Base-by-base conservation (phyloP, 1,140 invertebrate species). In the Bombus pascuorum region DNA sequence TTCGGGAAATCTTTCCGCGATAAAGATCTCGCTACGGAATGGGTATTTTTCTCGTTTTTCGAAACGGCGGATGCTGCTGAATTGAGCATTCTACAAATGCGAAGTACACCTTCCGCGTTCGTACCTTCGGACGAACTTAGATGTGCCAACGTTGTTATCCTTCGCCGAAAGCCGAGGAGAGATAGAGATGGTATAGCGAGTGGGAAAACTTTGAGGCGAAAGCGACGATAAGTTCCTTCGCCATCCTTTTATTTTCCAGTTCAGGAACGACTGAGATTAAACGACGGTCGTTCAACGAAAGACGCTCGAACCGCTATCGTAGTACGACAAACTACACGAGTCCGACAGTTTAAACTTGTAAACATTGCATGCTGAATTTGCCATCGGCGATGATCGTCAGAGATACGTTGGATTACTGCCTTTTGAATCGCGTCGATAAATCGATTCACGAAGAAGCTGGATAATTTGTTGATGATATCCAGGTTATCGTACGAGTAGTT, bases 71-170 rank as follows among this genome's bases (percentile, higher is more conserved):
- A 57, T 84, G 73, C 65, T 74, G 57, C 74, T 59, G 81, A 71
- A 53, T 88, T 71, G 86, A 88, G 78, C 83, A 86, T 78, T 71
- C 68, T 77, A 68, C 66, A 79, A 86, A 88, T 84, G 81, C 87
- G 80, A 88, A 87, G 71, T 72, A 47, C 86, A 79, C 44, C 81
- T 81, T 72, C 57, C 86, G 66, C 44, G 65, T 76, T 65, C 57
- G 82, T 87, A 77, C 81, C 86, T 84, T 65, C 75, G 57, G 22
- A 57, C 76, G 65, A 85, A 88, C 76, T 88, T 85, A 32, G 73
- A 84, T 77, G 86, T n/a, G 34, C 8, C 76, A 76, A 84, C 68
- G 57, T 84, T 75, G 87, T 73, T 81, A 74, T 73, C 71, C 81
- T 34, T 42, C 44, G 34, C 22, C 25, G 10, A 22, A 28, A 25